Conservation (phyloP, 2,113 vertebrate species). For the Odontesthes bonariensis region DNA sequence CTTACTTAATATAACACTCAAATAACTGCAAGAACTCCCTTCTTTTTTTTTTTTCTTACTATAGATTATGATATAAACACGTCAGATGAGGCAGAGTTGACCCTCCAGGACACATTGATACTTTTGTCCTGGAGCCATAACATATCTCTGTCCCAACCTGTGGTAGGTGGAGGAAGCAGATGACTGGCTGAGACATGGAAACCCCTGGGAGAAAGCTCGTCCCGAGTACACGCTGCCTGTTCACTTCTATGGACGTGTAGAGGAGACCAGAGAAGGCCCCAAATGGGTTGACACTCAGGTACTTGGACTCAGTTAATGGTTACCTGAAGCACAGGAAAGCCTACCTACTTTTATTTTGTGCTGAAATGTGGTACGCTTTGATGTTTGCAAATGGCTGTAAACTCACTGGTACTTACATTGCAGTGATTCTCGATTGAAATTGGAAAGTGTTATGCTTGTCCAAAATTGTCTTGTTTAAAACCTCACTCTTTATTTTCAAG, state of each 20-base stretch:
- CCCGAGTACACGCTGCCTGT: slow-evolving; percentile 97
- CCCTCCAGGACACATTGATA: not conserved
- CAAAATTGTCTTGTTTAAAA: no score
- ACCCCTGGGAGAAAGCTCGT: slow-evolving; percentile 97
- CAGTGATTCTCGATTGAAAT: no score
- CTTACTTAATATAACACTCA: no score
- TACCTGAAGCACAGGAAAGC: no score
- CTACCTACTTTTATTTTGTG: no score
- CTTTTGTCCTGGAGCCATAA: not conserved
- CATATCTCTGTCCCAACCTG: not conserved
- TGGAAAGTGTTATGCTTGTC: no score
- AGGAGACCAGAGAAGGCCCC: slow-evolving; percentile 77
- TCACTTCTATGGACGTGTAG: slow-evolving; percentile 93
- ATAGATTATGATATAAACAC: not conserved
- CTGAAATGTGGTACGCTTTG: no score
- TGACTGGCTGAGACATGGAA: slow-evolving; percentile 95
- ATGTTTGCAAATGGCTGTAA: no score
- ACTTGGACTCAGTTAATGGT: not conserved
- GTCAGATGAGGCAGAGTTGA: not conserved
- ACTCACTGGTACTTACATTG: no score
- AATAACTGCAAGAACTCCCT: not conserved
- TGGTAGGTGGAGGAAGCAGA: slow-evolving; percentile 94
- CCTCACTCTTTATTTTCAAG: not conserved
- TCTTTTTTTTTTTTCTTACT: not conserved
- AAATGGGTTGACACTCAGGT: slow-evolving; percentile 97